Evolutionary conservation across 2,888 invertebrate genomes (phyloP), one percentile per base, ranked within the genome.

Genomic region (Noctua janthe): DNA sequence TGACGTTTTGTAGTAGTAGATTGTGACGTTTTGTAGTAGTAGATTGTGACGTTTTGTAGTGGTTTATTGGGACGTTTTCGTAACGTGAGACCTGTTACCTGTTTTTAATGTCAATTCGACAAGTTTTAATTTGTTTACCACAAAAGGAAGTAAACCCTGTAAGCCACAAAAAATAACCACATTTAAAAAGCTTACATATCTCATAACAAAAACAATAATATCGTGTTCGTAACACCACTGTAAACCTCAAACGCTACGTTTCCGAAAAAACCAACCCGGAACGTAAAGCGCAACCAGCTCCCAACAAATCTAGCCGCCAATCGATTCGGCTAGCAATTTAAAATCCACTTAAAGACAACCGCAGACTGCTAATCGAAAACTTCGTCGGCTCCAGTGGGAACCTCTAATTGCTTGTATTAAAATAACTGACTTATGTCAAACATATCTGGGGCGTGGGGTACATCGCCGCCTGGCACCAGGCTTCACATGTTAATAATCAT

Each of bases 401-500:
- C 95, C 94, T 95, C 94, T 97, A 97, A 97, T 97, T 97, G 96
- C 95, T 93, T 96, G 94, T 97, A 96, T 97, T 97, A 96, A 97
- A 97, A 97, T 97, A 97, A 96, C 96, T 95, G 96, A 95, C 94
- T 95, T 95, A 96, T 96, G 96, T 96, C 96, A 97, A 97, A 96
- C 95, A 96, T 96, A 96, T 96, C 96, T 95, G 94, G 97, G 95
- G 94, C 93, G 94, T 88, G 92, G 89, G 91, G 93, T 94, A 93
- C 93, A 93, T 91, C 94, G 93, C 95, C 92, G 94, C 95, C 96
- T 95, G 96, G 97, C 91, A 96, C 96, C 91, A 93, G 56, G 94
- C 93, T 94, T 95, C 96, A 96, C 97, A 96, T 96, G 96, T 97
- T 96, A 96, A 97, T 97, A 96, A 97, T 97, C 96, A 96, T 97